Base-by-base conservation (phyloP, 2,797 vertebrate species). In the Manis javanica region DNA sequence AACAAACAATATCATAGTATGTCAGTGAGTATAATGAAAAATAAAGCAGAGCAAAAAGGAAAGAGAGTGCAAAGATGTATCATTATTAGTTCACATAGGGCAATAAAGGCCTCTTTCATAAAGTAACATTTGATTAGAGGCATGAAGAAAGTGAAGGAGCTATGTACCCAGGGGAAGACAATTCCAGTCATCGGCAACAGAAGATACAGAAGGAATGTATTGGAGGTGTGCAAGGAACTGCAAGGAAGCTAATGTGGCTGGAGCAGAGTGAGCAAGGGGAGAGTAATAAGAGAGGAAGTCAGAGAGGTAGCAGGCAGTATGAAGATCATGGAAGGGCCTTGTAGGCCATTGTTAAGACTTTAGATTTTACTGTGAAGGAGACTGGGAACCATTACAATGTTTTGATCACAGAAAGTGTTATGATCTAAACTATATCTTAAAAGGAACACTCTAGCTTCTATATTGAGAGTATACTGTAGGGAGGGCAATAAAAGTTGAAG, bases 1-100 rank as follows among this genome's bases (percentile, higher is more conserved):
- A 93, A 83, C 69, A 91, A 90, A 7, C 23, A 95, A 91, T 94
- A 37, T 64, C 66, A 63, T 55, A 91, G 1, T 81, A 51, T 68
- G 46, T 51, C 68, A 94, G 7, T 55, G 49, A 84, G 39, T 59
- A 13, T 21, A 85, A 74, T 69, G 23, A 26, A 92, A 91, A 89
- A 88, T 42, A 79, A 78, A 87, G 18, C 15, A 51, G 21, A 87
- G 34, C 49, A 87, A 83, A 26, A 68, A 93, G 34, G 53, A 87
- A 51, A 79, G 63, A 59, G 15, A 69, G 19, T 71, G 15, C 39
- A 89, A 86, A 5, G 8, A 15, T 72, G 14, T 79, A 83, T 53
- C 77, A 91, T 51, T 69, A 34, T 15, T 63, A 74, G 4, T 46
- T 69, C 34, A 69, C 37, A 42, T 53, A 84, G 31, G 11, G 15